These are phyloP conservation scores for Emberiza fucata DNA, from an alignment of 2,113 vertebrate genomes.

Conservation along the genomic window DNA sequence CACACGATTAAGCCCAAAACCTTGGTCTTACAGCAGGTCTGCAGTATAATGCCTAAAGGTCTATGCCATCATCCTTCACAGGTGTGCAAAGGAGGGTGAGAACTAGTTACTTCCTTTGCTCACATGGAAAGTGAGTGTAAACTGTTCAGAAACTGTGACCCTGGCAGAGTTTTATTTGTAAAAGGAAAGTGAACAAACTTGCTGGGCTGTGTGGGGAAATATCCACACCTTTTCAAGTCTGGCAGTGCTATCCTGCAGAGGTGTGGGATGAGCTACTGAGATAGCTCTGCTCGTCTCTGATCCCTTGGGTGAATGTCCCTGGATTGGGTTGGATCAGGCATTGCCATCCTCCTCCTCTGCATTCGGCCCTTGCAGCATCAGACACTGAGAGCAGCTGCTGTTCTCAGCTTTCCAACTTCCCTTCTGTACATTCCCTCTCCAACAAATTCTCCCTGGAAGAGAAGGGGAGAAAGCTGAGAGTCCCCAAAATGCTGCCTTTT, in stretches of 20 bases:
- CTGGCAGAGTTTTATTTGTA: neutral
- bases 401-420: neutral
- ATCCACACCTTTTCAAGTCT: neutral
- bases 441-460: neutral
- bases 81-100: neutral
- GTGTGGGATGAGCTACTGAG: neutral
- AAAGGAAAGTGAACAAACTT: neutral
- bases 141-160: neutral
- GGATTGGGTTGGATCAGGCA: neutral
- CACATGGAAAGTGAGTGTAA: neutral
- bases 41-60: neutral
- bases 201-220: neutral
- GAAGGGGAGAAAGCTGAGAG: neutral
- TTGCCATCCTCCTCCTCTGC: neutral
- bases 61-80: neutral
- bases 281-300: neutral
- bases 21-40: neutral
- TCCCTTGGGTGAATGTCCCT: neutral
- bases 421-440: neutral
- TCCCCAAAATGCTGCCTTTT: neutral
- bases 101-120: neutral
- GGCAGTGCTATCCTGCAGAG: neutral
- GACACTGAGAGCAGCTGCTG: neutral
- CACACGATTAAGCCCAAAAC: neutral
- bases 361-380: rapidly evolving